A percentile compares a stretch with the other conserved stretches of the same genome.
Conservation (phyloP, 1,140 invertebrate species). For the Thereuonema tuberculata region DNA sequence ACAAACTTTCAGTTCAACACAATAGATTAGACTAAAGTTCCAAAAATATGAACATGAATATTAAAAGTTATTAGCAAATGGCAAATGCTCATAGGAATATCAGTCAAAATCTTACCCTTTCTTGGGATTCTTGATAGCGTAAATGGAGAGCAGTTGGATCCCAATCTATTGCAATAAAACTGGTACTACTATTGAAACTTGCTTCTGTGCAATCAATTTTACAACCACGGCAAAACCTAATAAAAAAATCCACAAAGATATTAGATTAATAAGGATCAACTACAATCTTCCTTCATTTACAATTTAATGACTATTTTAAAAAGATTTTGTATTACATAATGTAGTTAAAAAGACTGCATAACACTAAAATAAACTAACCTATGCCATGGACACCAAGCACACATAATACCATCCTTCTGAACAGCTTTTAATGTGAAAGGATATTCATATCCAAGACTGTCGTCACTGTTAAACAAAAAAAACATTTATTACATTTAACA, state of each 20-base stretch:
- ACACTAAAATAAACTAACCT: too few species aligned
- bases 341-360: too few species aligned
- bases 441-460: conserved; percentile 76
- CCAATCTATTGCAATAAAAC: conserved; percentile 66
- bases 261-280: not conserved
- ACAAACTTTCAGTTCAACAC: too few species aligned
- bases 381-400: conserved; percentile 70
- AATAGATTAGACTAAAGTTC: too few species aligned
- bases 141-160: conserved; percentile 78
- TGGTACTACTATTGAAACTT: conserved; percentile 33
- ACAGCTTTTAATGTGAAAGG: conserved; percentile 69
- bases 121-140: conserved; percentile 64
- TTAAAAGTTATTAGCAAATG: too few species aligned
- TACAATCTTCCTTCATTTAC: not conserved
- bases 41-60: too few species aligned
- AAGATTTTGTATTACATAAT: too few species aligned
- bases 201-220: conserved; percentile 45
- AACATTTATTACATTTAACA: conserved; percentile 7
- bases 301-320: too few species aligned
- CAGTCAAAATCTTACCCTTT: conserved; percentile 50
- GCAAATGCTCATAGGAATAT: too few species aligned
- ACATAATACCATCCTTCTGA: conserved; percentile 49
- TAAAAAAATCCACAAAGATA: not conserved
- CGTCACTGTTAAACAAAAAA: conserved; percentile 48
- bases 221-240: conserved; percentile 64